Evolutionary conservation across 2,113 vertebrate genomes (phyloP), one percentile per base, ranked within the genome.

Genomic region (Corythoichthys haematopterus): DNA sequence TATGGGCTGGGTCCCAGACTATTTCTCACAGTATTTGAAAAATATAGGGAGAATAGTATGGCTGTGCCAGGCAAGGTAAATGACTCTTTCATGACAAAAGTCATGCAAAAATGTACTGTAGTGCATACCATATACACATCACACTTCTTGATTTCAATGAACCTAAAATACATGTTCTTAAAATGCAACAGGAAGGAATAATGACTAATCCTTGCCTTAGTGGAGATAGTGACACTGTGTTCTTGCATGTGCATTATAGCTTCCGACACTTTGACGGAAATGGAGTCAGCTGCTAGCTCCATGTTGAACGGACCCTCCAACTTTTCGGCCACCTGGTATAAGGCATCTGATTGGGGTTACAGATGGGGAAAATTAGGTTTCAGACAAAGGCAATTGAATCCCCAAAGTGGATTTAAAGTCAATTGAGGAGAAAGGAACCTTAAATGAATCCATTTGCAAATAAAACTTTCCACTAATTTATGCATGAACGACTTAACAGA

Each of bases 171-270:
- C n/a, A n/a, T n/a, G n/a, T n/a, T n/a, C n/a, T n/a, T n/a, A n/a
- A n/a, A n/a, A n/a, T n/a, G n/a, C n/a, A n/a, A n/a, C n/a, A n/a
- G n/a, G n/a, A n/a, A n/a, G n/a, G n/a, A n/a, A 53, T 20, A 20
- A 52, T 2, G 51, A 20, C n/a, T 55, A n/a, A 55, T 60, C 3
- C 77, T 77, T 84, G 92, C 94, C 93, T 95, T 94, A 35, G 90
- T 88, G 35, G 94, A 94, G 72, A 93, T 91, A 79, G 87, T 88
- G 40, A 93, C 82, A 20, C 92, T 94, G 85, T 94, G 94, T 71
- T 96, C 94, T 83, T 96, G 95, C 86, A 95, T 90, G 80, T 93
- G 85, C 94, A 94, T 94, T 73, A 95, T 91, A 38, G 90, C 94
- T 73, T 95, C 94, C 0, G 94, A 94, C 77, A 95, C 93, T 85